Evolutionary conservation across 2,888 invertebrate genomes (phyloP).

Genomic region (Erynnis tages): DNA sequence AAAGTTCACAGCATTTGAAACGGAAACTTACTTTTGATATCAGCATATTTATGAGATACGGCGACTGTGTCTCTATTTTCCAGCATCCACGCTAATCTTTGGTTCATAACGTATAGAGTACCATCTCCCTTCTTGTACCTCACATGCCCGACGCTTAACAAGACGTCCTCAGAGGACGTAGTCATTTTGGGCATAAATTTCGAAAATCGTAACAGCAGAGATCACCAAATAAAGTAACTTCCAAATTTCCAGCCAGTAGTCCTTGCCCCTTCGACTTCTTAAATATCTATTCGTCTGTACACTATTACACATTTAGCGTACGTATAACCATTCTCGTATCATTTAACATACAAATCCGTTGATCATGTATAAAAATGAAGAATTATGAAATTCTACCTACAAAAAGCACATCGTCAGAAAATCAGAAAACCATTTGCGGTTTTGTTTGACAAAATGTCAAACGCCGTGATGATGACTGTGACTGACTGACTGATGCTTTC

Average conservation of each 20-base stretch:
- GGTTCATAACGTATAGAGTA: slow-evolving; percentile 96
- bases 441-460: slow-evolving; percentile 50
- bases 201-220: neutral
- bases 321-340: neutral
- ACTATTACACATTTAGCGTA: neutral
- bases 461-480: neutral
- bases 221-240: slow-evolving; percentile 16
- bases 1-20: neutral
- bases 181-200: slow-evolving; percentile 81
- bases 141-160: slow-evolving; percentile 95
- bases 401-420: slow-evolving; percentile 62
- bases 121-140: slow-evolving; percentile 98
- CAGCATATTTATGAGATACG: slow-evolving; percentile 95
- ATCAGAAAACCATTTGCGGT: slow-evolving; percentile 64
- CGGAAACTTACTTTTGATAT: slow-evolving; percentile 92
- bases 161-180: slow-evolving; percentile 96
- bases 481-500: too few species aligned
- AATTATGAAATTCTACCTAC: slow-evolving; percentile 53
- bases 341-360: slow-evolving; percentile 28
- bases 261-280: slow-evolving; percentile 2
- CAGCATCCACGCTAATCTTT: slow-evolving; percentile 97
- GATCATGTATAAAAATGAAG: slow-evolving; percentile 46
- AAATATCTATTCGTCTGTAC: neutral
- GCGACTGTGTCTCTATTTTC: slow-evolving; percentile 95
- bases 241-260: slow-evolving; percentile 6